phyloP scores from a whole-genome alignment of 2,888 invertebrate genomes.

The Trachelus iudaicus region DNA sequence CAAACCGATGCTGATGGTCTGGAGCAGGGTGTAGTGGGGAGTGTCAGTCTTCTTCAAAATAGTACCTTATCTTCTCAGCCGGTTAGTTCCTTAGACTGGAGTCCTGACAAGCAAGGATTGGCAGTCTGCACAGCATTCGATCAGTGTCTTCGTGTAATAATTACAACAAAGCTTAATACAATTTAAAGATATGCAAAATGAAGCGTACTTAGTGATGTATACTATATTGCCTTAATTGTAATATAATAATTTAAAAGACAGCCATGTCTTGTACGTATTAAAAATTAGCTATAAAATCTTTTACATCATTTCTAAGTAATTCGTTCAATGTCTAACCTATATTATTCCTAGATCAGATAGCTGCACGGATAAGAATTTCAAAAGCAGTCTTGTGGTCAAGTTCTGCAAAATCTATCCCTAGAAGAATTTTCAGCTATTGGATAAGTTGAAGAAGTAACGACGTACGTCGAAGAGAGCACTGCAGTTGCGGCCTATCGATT shows the following conservation, averaged over 20 bases:
- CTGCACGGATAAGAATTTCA: too few species aligned
- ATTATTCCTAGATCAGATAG: not conserved
- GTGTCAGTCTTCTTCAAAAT: slow-evolving; percentile 81
- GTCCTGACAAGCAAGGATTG: slow-evolving; percentile 87
- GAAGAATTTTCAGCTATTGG: not conserved
- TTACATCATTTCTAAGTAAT: not conserved
- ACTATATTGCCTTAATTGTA: not conserved
- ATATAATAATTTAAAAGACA: not conserved
- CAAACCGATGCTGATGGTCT: slow-evolving; percentile 78
- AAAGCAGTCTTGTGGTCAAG: too few species aligned
- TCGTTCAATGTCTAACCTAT: not conserved
- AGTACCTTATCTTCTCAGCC: slow-evolving; percentile 87
- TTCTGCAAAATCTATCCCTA: not conserved
- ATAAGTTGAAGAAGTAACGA: not conserved
- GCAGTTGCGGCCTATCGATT: slow-evolving; percentile 7
- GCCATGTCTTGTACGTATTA: not conserved
- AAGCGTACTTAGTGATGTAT: not conserved
- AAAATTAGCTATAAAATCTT: not conserved
- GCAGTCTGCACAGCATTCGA: slow-evolving; percentile 92
- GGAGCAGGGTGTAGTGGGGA: slow-evolving; percentile 81
- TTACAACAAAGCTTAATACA: slow-evolving; percentile 88
- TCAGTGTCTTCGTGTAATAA: slow-evolving; percentile 86
- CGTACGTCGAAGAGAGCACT: not conserved
- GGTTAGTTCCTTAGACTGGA: slow-evolving; percentile 91
- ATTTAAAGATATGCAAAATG: slow-evolving; percentile 60